Evolutionary conservation across 2,113 vertebrate species (phyloP).

Genomic region (Zosterops hypoxanthus): DNA sequence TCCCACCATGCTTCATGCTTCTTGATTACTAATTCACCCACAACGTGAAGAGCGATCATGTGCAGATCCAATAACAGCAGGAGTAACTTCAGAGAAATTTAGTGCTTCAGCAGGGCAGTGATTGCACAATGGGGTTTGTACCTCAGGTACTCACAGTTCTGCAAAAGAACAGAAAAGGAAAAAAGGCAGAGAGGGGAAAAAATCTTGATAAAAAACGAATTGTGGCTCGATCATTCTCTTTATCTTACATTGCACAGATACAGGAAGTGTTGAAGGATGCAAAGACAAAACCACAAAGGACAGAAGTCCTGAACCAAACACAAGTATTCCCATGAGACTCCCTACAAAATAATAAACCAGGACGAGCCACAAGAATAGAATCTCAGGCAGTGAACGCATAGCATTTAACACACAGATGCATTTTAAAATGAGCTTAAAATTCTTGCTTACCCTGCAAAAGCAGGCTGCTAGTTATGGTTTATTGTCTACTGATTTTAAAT

Average conservation of each 20-base stretch:
- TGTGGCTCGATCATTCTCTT: not conserved
- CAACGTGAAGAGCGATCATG: not conserved
- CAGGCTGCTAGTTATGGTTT: not conserved
- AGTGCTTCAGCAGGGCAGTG: not conserved
- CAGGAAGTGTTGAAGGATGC: not conserved
- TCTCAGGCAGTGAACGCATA: not conserved
- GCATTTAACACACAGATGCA: not conserved
- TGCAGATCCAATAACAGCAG: not conserved
- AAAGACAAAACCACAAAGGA: not conserved
- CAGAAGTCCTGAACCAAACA: not conserved
- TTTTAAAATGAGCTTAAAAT: not conserved
- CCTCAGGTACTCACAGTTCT: not conserved
- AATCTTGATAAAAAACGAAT: not conserved
- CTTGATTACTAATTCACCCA: not conserved
- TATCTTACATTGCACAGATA: not conserved
- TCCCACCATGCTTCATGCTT: not conserved
- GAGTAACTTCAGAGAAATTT: not conserved
- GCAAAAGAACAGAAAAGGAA: not conserved
- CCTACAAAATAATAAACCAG: not conserved
- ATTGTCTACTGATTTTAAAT: not conserved
- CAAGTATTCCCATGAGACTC: not conserved
- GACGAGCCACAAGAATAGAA: not conserved
- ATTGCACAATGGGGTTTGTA: rapidly evolving
- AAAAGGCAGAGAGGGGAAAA: not conserved
- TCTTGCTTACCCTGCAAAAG: not conserved